Evolutionary conservation across 1,140 invertebrate genomes (phyloP).

Genomic region (Trissolcus basalis): DNA sequence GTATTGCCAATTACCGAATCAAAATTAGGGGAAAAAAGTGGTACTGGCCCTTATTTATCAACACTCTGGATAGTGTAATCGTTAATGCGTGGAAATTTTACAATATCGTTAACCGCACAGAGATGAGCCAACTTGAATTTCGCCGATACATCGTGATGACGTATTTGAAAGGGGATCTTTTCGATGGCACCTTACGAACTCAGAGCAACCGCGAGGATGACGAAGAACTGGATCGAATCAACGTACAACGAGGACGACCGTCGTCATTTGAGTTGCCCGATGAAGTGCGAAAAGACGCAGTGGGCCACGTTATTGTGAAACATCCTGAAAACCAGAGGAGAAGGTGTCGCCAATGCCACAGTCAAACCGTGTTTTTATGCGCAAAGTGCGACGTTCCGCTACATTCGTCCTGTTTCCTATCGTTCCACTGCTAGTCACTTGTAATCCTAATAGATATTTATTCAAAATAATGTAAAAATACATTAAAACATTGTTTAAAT

Average conservation of each 20-base stretch:
- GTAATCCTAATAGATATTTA: no score
- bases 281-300: constrained; percentile 6
- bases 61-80: constrained; percentile 5
- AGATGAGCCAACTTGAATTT: constrained; percentile 7
- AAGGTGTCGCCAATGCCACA: constrained; percentile 16
- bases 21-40: constrained; percentile 7
- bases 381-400: constrained; percentile 11
- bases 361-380: constrained; percentile 5
- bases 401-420: not conserved
- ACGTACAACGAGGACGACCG: constrained; percentile 1
- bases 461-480: no score
- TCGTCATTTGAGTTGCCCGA: constrained; percentile 1
- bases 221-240: not conserved
- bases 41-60: constrained; percentile 2
- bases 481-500: no score
- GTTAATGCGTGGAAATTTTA: constrained; percentile 10
- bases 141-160: constrained; percentile 6
- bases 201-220: not conserved
- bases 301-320: constrained; percentile 9
- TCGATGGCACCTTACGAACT: not conserved
- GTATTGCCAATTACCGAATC: constrained; percentile 7
- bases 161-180: constrained; percentile 17
- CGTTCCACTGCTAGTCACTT: no score
- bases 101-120: not conserved
- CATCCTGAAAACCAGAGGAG: constrained; percentile 5